Percentiles rank a stretch among this genome's conserved stretches.
phyloP scores from a whole-genome alignment of 2,113 vertebrate genomes.

The Chrysemys picta region DNA sequence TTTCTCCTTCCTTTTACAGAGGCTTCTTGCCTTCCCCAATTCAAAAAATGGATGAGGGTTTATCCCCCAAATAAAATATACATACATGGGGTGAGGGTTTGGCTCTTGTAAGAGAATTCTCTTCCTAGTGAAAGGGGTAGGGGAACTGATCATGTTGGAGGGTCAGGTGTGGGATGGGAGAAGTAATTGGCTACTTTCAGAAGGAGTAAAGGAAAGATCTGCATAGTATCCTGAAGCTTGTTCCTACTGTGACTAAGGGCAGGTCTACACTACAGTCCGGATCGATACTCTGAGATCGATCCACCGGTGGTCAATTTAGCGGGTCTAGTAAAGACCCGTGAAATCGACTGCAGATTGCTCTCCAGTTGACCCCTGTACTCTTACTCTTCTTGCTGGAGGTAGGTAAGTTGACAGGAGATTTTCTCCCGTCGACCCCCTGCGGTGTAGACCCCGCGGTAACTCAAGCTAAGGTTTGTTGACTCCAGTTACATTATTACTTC shows the following conservation, averaged over 20 bases:
- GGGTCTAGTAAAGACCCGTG: no score
- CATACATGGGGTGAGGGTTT: neutral
- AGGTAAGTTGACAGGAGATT: no score
- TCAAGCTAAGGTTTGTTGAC: no score
- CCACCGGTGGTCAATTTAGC: no score
- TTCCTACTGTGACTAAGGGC: neutral
- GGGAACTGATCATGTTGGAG: neutral
- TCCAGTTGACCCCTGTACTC: no score
- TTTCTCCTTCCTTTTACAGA: neutral
- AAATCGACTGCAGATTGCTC: no score
- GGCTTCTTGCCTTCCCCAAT: fast-evolving
- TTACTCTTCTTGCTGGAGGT: no score
- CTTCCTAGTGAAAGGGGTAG: neutral
- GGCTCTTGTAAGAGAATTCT: neutral
- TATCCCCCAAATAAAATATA: fast-evolving
- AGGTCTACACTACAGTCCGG: no score
- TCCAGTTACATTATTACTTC: no score
- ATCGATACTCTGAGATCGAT: no score
- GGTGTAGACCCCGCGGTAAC: no score
- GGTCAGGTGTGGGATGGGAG: fast-evolving
- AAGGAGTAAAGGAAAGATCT: neutral
- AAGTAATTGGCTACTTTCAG: neutral
- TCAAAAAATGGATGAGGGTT: fast-evolving
- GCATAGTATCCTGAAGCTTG: neutral
- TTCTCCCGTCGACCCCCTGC: no score